A percentile compares a stretch with the other conserved stretches of the same genome.
Conservation (phyloP, 2,113 vertebrate species). For the Festucalex cinctus region DNA sequence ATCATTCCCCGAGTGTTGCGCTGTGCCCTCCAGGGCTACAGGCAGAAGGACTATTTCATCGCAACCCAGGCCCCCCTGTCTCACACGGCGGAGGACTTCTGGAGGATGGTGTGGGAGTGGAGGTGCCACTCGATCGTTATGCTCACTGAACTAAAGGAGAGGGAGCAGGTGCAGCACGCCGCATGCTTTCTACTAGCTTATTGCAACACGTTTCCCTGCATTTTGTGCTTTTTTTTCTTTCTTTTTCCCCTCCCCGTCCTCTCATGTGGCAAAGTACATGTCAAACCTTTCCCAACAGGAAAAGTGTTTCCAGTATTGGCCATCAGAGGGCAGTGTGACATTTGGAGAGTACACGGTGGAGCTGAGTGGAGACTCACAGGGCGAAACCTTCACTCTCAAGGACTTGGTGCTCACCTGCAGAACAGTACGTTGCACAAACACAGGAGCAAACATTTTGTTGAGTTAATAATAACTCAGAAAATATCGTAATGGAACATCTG, state of each 20-base stretch:
- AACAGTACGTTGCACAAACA: constrained; percentile 41
- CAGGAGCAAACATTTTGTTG: too few relatives aligned
- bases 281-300: constrained; percentile 72
- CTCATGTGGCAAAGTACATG: not conserved
- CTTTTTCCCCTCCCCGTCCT: not conserved
- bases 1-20: constrained; percentile 46
- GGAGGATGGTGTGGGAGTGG: constrained; percentile 96
- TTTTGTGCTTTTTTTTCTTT: not conserved
- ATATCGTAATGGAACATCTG: too few relatives aligned
- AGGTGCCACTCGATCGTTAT: constrained; percentile 86
- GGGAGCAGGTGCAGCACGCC: constrained; percentile 79
- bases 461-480: too few relatives aligned
- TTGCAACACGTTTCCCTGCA: not conserved
- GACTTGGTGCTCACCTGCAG: constrained; percentile 68
- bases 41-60: constrained; percentile 87
- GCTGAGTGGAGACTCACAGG: constrained; percentile 79
- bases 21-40: constrained; percentile 81
- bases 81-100: constrained; percentile 89
- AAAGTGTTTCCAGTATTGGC: constrained; percentile 96
- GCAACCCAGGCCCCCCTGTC: constrained; percentile 91
- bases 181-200: not conserved
- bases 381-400: constrained; percentile 81
- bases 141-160: constrained; percentile 92
- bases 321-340: constrained; percentile 76
- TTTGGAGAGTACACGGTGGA: constrained; percentile 80